Base-by-base conservation (phyloP, 92 coral and sea anemone species). In the Actinernus sp. region DNA sequence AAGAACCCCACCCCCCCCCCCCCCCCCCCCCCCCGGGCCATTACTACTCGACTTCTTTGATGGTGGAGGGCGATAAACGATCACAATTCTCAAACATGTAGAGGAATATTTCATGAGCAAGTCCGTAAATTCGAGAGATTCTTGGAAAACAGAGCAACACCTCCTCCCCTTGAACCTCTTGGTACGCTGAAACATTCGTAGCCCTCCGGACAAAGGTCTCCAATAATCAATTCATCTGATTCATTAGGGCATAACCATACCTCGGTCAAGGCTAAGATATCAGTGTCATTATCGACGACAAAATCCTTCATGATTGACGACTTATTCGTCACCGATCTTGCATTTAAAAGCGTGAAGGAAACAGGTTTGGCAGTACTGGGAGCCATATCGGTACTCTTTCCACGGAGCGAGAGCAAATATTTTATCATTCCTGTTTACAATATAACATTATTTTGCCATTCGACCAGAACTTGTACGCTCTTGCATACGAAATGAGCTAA, bases 91-190 rank as follows among this genome's bases (percentile, higher is more conserved):
- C 11, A 28, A 13, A 31, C 55, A n/a, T 12, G 53, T 18, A 33
- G 53, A 38, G 19, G n/a, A 18, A 43, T 61, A 24, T 3, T 61
- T 61, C 16, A 61, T n/a, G 26, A 46, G 26, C 45, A 49, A 22
- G 31, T 65, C 72, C 32, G 17, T 47, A 65, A 26, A 47, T 26
- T 65, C 49, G 41, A 65, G 49, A 2, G 72, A 65, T 44, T 49
- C 49, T 49, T 29, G 29, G 4, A 45, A 41, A 63, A 23, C 2
- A 63, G 38, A 4, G 55, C 70, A 26, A 62, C 69, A 9, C 82
- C 82, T 49, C 73, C 82, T 63, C 82, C 74, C 52, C 82, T 75
- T 7, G 65, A 63, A 12, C 58, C 58, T 14, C 74, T 66, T 6
- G 82, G 74, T 4, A 63, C 73, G 20, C 28, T 62, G 30, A 63